Base-by-base conservation (phyloP, 1,140 invertebrate genomes). In the Drosophila tristis region DNA sequence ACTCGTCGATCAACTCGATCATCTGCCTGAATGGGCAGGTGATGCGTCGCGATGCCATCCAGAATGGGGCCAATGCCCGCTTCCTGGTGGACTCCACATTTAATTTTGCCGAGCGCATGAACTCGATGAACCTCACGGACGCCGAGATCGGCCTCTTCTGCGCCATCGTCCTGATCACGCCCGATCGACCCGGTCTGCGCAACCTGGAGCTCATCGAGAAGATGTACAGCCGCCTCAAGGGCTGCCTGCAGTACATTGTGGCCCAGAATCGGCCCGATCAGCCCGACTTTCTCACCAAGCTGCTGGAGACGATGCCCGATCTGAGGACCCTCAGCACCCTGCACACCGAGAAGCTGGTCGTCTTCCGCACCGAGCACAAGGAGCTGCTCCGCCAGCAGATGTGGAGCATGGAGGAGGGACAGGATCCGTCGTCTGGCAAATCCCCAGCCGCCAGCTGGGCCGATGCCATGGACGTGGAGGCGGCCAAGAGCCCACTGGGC, bases 21-120 rank as follows among this genome's bases (percentile, higher is more conserved):
- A 96, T 98, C 74, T 98, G 97, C 92, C 93, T 98, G 53, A 98
- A 98, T 85, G 97, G 97, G 50, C 97, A 98, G 92, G 95, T 98
- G 74, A 95, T 98, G 90, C 96, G 97, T 81, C 94, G 97, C 51
- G 97, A 98, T 91, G 96, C 97, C 51, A 96, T 98, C 68, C 96
- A 97, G 92, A 96, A 96, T 90, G 96, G 95, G 80, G 97, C 96
- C 68, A 98, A 98, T 93, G 97, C 97, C 9, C 94, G 97, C 76
- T 99, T 98, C 91, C 95, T 99, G 29, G 96, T 99, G 92, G 97
- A 99, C 90, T 98, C 97, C 66, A 99, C 99, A 93, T 98, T 99
- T 92, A 98, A 99, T 87, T 98, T 99, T 92, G 97, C 98, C 44
- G 98, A 98, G 90, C 94, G 97, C 74, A 96, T 99, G 92, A 98